phyloP scores from a whole-genome alignment of 2,888 invertebrate species.

The Leptopilina syphax region DNA sequence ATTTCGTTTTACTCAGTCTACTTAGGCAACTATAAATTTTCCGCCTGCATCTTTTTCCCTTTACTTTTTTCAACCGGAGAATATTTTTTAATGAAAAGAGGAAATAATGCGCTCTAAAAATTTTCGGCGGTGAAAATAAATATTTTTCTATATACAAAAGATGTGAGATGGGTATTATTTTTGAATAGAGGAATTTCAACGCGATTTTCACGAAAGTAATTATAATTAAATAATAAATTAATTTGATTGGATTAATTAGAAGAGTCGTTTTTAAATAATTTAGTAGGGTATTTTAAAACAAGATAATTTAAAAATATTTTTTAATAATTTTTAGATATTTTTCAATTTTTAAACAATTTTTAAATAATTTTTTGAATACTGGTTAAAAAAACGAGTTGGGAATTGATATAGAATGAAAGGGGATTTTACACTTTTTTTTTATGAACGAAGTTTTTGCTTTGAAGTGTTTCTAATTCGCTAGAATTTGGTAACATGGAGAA shows the following conservation, averaged over 20 bases:
- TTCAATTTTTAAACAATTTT: too few species aligned
- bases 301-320: too few species aligned
- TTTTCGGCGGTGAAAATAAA: neutral
- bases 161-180: too few species aligned
- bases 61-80: neutral
- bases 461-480: neutral
- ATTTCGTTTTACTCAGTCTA: conserved; percentile 11
- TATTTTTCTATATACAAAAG: neutral
- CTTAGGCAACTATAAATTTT: conserved; percentile 26
- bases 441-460: neutral
- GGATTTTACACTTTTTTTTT: too few species aligned
- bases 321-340: too few species aligned
- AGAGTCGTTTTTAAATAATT: too few species aligned
- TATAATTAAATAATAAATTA: too few species aligned
- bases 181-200: too few species aligned
- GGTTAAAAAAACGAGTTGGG: neutral
- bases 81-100: conserved; percentile 13
- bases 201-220: too few species aligned
- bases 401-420: neutral
- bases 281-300: neutral
- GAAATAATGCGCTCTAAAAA: neutral
- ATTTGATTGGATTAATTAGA: too few species aligned
- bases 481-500: conserved; percentile 22
- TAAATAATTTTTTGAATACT: too few species aligned
- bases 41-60: conserved; percentile 2